Conservation (phyloP, 2,113 vertebrate species). For the Gymnorhina tibicen region DNA sequence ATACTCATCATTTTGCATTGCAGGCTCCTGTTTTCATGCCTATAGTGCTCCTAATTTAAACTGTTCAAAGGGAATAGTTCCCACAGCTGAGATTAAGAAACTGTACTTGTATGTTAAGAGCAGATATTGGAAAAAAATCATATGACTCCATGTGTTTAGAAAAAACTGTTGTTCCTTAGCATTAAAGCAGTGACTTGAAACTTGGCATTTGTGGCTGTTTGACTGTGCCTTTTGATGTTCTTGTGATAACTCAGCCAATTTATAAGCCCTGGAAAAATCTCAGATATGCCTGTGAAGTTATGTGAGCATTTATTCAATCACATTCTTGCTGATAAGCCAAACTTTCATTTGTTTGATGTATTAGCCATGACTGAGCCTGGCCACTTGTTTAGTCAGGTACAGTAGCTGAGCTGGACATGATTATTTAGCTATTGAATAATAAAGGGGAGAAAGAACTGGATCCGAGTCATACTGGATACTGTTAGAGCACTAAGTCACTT, state of each 20-base stretch:
- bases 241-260: constrained; percentile 35
- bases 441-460: background rate
- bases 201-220: background rate
- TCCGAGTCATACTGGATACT: background rate
- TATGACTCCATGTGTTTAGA: background rate
- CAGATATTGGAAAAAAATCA: background rate
- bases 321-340: constrained; percentile 43
- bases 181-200: constrained; percentile 18
- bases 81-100: background rate
- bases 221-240: constrained; percentile 36
- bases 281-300: constrained; percentile 51
- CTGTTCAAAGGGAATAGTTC: background rate
- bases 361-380: background rate
- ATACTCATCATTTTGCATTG: background rate
- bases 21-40: background rate
- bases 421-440: background rate
- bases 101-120: background rate
- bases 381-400: constrained; percentile 27
- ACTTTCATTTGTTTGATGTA: constrained; percentile 6
- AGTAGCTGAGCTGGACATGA: background rate
- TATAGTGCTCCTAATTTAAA: background rate
- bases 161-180: background rate
- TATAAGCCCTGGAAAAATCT: constrained; percentile 41
- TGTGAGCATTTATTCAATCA: constrained; percentile 10
- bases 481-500: background rate